A percentile compares a stretch with the other conserved stretches of the same genome.
Conservation (phyloP, 2,113 vertebrate genomes). For the Hemiprocne comata region DNA sequence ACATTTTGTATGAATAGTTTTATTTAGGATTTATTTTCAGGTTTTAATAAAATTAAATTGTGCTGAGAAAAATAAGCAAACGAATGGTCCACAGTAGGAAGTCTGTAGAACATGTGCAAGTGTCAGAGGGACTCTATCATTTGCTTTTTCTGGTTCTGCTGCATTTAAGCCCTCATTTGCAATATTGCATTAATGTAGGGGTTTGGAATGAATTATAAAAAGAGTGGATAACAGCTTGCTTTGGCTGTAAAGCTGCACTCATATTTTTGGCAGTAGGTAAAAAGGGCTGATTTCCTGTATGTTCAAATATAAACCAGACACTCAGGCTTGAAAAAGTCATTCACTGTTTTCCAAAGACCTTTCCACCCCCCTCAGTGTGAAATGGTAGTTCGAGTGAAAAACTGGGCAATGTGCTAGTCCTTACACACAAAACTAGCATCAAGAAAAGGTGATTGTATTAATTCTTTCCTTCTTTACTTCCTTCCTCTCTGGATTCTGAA, state of each 20-base stretch:
- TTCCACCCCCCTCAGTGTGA: not conserved
- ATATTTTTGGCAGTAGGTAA: constrained; percentile 30
- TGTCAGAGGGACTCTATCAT: not conserved
- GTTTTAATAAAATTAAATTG: not conserved
- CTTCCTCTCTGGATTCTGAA: not conserved
- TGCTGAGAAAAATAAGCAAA: not conserved
- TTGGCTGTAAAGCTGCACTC: constrained; percentile 21
- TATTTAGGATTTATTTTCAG: not conserved
- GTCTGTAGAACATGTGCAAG: not conserved
- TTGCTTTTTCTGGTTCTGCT: not conserved
- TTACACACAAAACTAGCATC: not conserved
- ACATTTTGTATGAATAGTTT: not conserved
- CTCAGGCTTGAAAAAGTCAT: not conserved
- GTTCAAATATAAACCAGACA: constrained; percentile 36
- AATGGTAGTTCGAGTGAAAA: not conserved
- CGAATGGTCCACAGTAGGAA: not conserved
- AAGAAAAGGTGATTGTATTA: not conserved
- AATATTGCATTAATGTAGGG: not conserved
- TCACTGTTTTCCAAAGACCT: not conserved
- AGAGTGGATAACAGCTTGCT: constrained; percentile 1
- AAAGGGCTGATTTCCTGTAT: constrained; percentile 35
- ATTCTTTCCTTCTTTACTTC: not conserved
- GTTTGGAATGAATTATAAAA: not conserved
- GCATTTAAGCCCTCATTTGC: constrained; percentile 3
- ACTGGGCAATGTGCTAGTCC: not conserved